These are phyloP conservation scores for Dasysyrphus albostriatus DNA, from an alignment of 2,888 invertebrate species.

Conservation along the genomic window DNA sequence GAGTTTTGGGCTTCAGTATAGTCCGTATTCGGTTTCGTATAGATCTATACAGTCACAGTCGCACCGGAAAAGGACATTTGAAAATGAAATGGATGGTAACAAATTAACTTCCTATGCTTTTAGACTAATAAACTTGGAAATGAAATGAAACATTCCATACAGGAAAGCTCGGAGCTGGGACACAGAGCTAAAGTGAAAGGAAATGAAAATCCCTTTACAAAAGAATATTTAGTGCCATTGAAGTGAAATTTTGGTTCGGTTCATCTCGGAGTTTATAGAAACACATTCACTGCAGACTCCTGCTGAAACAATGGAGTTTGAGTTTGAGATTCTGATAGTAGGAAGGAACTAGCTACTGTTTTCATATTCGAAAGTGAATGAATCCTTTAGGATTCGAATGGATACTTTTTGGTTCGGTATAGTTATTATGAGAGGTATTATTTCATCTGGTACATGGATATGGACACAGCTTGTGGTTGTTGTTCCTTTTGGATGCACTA, in stretches of 20 bases:
- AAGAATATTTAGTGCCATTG: slow-evolving; percentile 41
- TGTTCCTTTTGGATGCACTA: not conserved
- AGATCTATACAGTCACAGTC: not conserved
- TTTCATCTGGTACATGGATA: not conserved
- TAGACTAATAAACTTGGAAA: slow-evolving; percentile 67
- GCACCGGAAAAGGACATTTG: slow-evolving; percentile 16
- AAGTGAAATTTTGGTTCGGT: slow-evolving; percentile 41
- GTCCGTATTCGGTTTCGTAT: not conserved
- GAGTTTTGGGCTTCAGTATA: not conserved
- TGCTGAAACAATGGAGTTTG: slow-evolving; percentile 1
- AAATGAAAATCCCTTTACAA: slow-evolving; percentile 50
- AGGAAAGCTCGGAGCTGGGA: not conserved
- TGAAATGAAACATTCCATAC: slow-evolving; percentile 39
- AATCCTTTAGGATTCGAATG: not conserved
- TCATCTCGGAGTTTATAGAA: slow-evolving; percentile 6
- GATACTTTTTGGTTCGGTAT: not conserved
- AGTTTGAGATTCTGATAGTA: not conserved
- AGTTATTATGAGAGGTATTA: not conserved
- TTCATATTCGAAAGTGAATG: slow-evolving; percentile 17
- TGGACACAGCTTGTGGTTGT: not conserved
- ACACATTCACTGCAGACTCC: not conserved
- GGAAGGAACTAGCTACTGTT: not conserved
- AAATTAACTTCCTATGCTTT: slow-evolving; percentile 65
- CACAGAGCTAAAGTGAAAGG: slow-evolving; percentile 29
- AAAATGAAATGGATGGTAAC: slow-evolving; percentile 51